Evolutionary conservation across 2,888 invertebrate genomes (phyloP).

Genomic region (Theretra japonica): DNA sequence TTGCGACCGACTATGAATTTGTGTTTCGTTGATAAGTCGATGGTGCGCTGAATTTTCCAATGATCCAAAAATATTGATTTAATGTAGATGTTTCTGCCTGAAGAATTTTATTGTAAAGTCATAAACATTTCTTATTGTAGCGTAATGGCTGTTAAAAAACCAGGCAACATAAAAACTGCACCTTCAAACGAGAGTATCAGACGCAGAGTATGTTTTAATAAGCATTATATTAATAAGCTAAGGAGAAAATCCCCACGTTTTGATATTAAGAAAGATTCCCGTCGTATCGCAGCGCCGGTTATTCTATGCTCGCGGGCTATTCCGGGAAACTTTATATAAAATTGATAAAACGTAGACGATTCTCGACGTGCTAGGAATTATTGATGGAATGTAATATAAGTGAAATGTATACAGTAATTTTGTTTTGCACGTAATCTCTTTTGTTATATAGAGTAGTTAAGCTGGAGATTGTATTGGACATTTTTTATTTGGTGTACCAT

Average conservation of each 20-base stretch:
- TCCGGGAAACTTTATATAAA: conserved; percentile 24
- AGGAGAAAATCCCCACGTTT: conserved; percentile 21
- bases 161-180: no score
- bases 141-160: no score
- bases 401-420: conserved; percentile 7
- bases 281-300: background rate
- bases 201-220: conserved; percentile 25
- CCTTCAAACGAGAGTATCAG: background rate
- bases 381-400: background rate
- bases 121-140: no score
- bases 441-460: background rate
- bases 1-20: no score
- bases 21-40: no score
- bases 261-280: conserved; percentile 7
- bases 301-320: conserved; percentile 20
- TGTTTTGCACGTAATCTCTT: background rate
- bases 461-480: background rate
- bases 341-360: conserved; percentile 26
- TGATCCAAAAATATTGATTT: no score
- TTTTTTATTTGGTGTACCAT: background rate
- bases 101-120: no score
- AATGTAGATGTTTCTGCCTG: no score
- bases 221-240: conserved; percentile 26
- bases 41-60: no score
- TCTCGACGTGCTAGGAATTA: conserved; percentile 10